These are phyloP conservation scores for Atrina japonica DNA, from an alignment of 2,888 invertebrate genomes.

Conservation along the genomic window DNA sequence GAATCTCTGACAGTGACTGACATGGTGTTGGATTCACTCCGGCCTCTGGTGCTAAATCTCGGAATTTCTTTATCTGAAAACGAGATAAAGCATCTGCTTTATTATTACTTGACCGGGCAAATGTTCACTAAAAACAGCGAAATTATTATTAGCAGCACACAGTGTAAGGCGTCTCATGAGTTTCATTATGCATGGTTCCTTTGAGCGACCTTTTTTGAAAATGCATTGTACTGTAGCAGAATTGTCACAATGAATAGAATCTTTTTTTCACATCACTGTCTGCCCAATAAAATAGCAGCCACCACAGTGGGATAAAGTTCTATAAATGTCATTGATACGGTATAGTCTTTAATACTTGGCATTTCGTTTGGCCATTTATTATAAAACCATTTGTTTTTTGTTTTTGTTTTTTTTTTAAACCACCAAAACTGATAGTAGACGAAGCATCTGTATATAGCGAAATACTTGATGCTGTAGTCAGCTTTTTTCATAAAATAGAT, in stretches of 20 bases:
- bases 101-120: no score
- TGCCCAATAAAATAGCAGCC: constrained; percentile 20
- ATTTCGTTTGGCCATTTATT: not conserved
- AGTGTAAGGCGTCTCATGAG: constrained; percentile 31
- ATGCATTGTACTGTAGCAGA: constrained; percentile 23
- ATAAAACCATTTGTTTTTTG: constrained; percentile 3
- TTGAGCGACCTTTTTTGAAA: constrained; percentile 31
- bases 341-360: not conserved
- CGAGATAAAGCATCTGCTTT: no score
- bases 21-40: not conserved
- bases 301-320: constrained; percentile 16
- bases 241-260: constrained; percentile 37
- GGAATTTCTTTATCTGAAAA: no score
- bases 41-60: constrained; percentile 10
- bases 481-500: no score
- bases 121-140: constrained; percentile 23
- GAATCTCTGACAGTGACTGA: not conserved
- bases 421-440: not conserved
- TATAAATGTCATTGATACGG: not conserved
- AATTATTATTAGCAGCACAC: constrained; percentile 20
- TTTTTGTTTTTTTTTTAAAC: not conserved
- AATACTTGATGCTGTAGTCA: constrained; percentile 32
- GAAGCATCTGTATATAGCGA: constrained; percentile 28
- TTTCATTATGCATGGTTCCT: constrained; percentile 26
- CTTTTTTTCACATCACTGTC: constrained; percentile 11